A percentile compares a stretch with the other conserved stretches of the same genome.
Evolutionary conservation across 2,113 vertebrate species (phyloP).

Genomic region (Bothrops jararaca): DNA sequence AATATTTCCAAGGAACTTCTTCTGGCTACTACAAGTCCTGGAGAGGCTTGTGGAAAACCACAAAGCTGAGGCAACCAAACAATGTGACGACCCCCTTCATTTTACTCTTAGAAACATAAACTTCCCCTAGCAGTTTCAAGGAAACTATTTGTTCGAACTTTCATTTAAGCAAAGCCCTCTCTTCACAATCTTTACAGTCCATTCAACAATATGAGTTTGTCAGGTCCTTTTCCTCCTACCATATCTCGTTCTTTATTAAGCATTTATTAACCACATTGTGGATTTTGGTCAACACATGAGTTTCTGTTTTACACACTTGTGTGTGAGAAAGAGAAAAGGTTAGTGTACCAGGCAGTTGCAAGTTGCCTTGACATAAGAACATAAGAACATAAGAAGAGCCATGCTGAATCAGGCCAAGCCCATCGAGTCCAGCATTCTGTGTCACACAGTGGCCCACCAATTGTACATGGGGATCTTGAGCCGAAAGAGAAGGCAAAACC

Average conservation of each 20-base stretch:
- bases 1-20: not conserved
- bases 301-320: not conserved
- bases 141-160: not conserved
- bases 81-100: not conserved
- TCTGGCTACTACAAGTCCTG: not conserved
- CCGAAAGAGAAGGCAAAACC: no score
- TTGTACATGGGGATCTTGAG: no score
- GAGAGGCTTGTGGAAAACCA: not conserved
- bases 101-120: not conserved
- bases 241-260: not conserved
- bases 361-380: not conserved
- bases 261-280: not conserved
- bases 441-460: no score
- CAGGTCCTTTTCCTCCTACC: not conserved
- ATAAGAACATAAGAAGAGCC: no score
- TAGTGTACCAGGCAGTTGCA: not conserved
- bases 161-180: not conserved
- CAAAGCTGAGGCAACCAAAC: not conserved
- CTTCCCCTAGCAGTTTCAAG: not conserved
- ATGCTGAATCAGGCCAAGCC: no score
- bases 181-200: not conserved
- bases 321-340: not conserved
- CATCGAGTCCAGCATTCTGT: no score
- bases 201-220: not conserved
- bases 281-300: not conserved